Percentiles rank a stretch among this genome's conserved stretches.
Evolutionary conservation across 53 echinoderm and acorn worm species (phyloP).

Genomic region (Patiria pectinifera): DNA sequence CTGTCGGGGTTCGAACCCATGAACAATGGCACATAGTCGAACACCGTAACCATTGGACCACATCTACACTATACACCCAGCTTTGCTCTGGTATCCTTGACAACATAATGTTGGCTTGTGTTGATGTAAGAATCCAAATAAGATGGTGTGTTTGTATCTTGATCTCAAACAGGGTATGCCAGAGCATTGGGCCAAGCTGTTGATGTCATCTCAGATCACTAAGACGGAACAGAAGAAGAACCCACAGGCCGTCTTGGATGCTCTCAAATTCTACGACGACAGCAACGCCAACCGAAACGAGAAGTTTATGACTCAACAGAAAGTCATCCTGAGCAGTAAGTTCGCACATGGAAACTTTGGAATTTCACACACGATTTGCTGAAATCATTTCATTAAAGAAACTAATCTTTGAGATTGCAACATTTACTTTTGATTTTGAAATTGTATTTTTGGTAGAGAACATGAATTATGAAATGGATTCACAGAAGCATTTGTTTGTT

Average conservation of each 20-base stretch:
- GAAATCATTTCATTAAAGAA: too few species aligned
- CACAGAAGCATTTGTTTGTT: not conserved
- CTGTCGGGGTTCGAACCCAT: too few species aligned
- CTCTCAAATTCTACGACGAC: constrained; percentile 97
- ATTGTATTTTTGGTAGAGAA: not conserved
- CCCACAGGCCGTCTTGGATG: constrained; percentile 97
- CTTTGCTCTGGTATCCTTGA: too few species aligned
- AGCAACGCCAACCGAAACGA: constrained; percentile 71
- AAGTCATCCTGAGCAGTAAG: constrained; percentile 76
- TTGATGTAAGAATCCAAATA: not conserved
- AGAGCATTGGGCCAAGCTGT: constrained; percentile 95
- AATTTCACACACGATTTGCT: too few species aligned
- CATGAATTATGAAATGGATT: not conserved
- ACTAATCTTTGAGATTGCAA: not conserved
- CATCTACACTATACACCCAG: too few species aligned
- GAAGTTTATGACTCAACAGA: constrained; percentile 98
- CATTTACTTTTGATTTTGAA: not conserved
- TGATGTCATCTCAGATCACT: constrained; percentile 83
- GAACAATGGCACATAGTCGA: too few species aligned
- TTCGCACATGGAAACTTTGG: not conserved
- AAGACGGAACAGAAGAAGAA: constrained; percentile 98
- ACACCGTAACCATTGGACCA: too few species aligned
- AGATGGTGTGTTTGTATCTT: not conserved
- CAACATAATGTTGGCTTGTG: too few species aligned
- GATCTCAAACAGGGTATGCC: constrained; percentile 89